Base-by-base conservation (phyloP, 2,797 vertebrate genomes). In the Bryconaethiops microstoma region DNA sequence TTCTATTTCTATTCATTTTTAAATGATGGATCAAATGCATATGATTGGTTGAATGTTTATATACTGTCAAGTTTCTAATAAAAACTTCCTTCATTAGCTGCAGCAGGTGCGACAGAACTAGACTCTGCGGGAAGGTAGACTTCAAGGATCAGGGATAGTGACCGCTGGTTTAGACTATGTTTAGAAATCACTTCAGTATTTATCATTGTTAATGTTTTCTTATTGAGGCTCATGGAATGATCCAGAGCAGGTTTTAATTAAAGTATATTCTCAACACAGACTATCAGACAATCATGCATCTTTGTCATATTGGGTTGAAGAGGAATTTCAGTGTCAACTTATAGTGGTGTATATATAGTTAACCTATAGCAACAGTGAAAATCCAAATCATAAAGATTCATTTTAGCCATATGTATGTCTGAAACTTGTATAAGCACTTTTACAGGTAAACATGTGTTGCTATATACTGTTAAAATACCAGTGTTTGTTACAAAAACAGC, bases 341-440 rank as follows among this genome's bases (percentile, higher is more conserved):
- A 39, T 55, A 55, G 70, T 62, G 2, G 42, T 80, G 72, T 35
- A 35, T 74, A 80, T 57, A 80, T 42, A 50, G 71, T 74, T 17
- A 45, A 9, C 35, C 5, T 59, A 59, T 42, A 74, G 52, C 35
- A 35, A 35, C 54, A 57, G 19, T 40, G 4, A 13, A 45, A 55
- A 57, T 39, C 57, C 13, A 19, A 19, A 52, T 39, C n/a, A 59
- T 76, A 50, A 59, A 70, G 52, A 64, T 63, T 54, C 13, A 50
- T 74, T 16, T 59, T 76, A 76, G 73, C 55, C 39, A n/a, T 77
- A 68, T 77, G 57, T 77, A 68, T 78, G n/a, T 68, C 35, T 65
- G 68, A 76, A 48, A 76, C 39, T 57, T 23, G 35, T 70, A 50
- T 70, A 23, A 50, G 76, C 63, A 80, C 52, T 75, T 67, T 74